Evolutionary conservation across 2,797 vertebrate genomes (phyloP).

Genomic region (Peromyscus aztecus): DNA sequence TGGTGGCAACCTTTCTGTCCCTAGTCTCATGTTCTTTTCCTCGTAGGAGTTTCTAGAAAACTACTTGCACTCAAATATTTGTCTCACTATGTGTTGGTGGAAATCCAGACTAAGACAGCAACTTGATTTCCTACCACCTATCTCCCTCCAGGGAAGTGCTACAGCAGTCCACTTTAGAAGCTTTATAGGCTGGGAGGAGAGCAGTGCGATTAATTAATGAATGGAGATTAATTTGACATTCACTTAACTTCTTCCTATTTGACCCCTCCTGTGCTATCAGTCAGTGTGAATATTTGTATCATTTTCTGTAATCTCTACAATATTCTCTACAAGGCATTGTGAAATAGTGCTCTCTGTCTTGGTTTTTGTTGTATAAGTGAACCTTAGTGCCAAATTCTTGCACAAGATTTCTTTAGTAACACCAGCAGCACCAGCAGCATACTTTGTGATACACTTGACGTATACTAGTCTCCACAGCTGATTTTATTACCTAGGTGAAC

Average conservation of each 20-base stretch:
- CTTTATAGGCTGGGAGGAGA: neutral
- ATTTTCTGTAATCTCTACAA: slow-evolving; percentile 27
- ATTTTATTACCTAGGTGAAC: neutral
- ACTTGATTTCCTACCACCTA: neutral
- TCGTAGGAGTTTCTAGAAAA: slow-evolving; percentile 31
- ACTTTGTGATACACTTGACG: neutral
- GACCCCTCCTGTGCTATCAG: neutral
- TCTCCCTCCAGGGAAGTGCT: neutral
- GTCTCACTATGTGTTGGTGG: neutral
- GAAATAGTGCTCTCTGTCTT: neutral
- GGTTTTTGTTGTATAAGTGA: neutral
- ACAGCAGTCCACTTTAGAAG: neutral
- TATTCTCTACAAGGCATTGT: neutral
- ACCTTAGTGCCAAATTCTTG: neutral
- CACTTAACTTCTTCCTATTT: neutral
- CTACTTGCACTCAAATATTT: neutral
- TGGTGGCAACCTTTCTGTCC: neutral
- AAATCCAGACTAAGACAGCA: neutral
- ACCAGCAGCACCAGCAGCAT: neutral
- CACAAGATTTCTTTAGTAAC: neutral
- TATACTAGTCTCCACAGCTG: neutral
- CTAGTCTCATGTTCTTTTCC: neutral
- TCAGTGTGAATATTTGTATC: neutral
- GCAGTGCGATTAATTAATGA: neutral
- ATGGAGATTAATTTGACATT: neutral